Evolutionary conservation across 2,797 vertebrate species (phyloP), one percentile per base, ranked within the genome.

Genomic region (Oryzias dopingdopingensis): DNA sequence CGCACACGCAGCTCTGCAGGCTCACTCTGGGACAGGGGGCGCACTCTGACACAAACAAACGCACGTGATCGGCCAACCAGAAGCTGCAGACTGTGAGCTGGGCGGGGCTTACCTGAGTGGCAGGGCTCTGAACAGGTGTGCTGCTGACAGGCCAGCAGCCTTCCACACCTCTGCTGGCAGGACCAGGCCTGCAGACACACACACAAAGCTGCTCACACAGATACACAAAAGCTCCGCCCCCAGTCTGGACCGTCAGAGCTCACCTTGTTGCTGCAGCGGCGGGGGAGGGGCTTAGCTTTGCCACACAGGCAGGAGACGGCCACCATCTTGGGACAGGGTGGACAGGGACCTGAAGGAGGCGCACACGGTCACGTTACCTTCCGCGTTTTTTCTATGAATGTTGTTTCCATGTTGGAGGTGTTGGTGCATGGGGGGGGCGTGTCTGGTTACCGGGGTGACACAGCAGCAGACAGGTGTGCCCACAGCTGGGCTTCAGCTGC

Each of bases 291-390:
- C 54, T 86, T 94, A 3, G 93, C 95, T 59, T 96, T 96, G 67
- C 90, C 88, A 72, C 97, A 99, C 78, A 95, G 80, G 74, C 97
- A 98, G 5, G 93, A 90, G 7, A 89, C 93, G 0, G 91, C 88
- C 29, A 98, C 93, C 96, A 97, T 96, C 88, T 97, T 96, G n/a
- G 97, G 97, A 78, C 96, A 98, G 0, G 97, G 96, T 1, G 97
- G 97, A 20, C 97, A 99, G 0, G 97, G 96, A 52, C 96, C 96
- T 99, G 83, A 18, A 69, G 41, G 70, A 75, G 67, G 5, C 15
- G 4, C 41, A 42, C 42, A 42, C 2, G 14, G 14, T 16, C 42
- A 42, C 16, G 16, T 13, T 4, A 13, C 37, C 20, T 22, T 22
- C 15, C 15, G 41, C 40, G 2, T 41, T n/a, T 42, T 5, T 42